Conservation (phyloP, 2,113 vertebrate genomes). For the Xiphias gladius region DNA sequence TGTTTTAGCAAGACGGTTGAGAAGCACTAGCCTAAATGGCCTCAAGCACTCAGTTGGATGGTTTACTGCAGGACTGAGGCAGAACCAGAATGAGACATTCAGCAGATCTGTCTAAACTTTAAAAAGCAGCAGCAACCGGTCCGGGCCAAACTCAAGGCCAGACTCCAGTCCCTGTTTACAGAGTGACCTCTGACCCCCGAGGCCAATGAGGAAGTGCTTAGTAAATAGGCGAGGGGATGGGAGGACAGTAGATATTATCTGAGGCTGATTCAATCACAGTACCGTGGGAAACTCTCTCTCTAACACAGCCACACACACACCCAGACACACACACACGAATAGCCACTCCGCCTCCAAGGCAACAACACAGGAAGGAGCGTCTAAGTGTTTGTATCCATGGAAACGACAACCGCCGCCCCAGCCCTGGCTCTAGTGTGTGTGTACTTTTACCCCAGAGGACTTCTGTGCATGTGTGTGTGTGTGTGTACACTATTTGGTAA, state of each 20-base stretch:
- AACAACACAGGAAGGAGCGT: constrained; percentile 71
- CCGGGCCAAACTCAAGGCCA: constrained; percentile 67
- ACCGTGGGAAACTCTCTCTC: constrained; percentile 68
- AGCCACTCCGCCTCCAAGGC: constrained; percentile 51
- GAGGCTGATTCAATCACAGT: constrained; percentile 68
- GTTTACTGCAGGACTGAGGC: constrained; percentile 32
- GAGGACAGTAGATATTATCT: constrained; percentile 78
- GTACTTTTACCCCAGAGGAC: constrained; percentile 69
- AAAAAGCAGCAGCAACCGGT: constrained; percentile 13
- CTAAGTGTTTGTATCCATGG: constrained; percentile 72
- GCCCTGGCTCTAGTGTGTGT: constrained; percentile 22
- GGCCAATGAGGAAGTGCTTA: constrained; percentile 75
- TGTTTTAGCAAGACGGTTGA: background rate
- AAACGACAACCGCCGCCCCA: constrained; percentile 43
- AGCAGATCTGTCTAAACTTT: background rate
- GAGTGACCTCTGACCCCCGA: constrained; percentile 65
- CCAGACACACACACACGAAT: constrained; percentile 53
- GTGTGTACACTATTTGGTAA: constrained; percentile 3
- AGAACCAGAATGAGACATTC: background rate
- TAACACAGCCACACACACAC: constrained; percentile 30
- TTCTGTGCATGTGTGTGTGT: background rate
- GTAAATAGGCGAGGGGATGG: constrained; percentile 61
- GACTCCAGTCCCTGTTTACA: constrained; percentile 45
- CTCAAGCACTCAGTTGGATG: background rate
- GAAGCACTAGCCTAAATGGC: background rate